These are phyloP conservation scores for Timema cristinae DNA, from an alignment of 2,888 invertebrate species.

Conservation along the genomic window DNA sequence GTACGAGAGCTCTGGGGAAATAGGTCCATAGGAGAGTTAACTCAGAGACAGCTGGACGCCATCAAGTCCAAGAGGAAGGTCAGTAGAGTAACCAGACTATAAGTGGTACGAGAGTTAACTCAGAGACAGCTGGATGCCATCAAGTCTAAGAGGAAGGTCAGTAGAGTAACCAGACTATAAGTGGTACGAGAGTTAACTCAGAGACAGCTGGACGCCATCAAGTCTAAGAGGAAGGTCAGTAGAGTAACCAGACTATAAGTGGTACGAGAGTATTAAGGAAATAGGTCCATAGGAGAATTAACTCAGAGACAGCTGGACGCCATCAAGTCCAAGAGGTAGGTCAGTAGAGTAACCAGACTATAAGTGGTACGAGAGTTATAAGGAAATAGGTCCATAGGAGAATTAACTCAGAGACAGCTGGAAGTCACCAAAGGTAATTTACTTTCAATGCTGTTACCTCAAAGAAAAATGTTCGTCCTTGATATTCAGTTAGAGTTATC, in stretches of 20 bases:
- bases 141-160: conserved; percentile 51
- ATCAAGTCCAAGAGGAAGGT: conserved; percentile 53
- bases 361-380: conserved; percentile 45
- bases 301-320: conserved; percentile 49
- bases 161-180: conserved; percentile 4
- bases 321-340: conserved; percentile 52
- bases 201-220: conserved; percentile 48
- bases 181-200: conserved; percentile 47
- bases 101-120: conserved; percentile 45
- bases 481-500: too few relatives aligned
- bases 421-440: conserved; percentile 43
- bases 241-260: conserved; percentile 32
- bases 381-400: conserved; percentile 52
- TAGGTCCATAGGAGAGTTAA: conserved; percentile 51
- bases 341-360: conserved; percentile 34
- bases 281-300: conserved; percentile 51
- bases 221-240: conserved; percentile 51
- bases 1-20: conserved; percentile 53
- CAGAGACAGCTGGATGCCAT: conserved; percentile 49
- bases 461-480: too few relatives aligned
- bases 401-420: conserved; percentile 48
- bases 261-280: conserved; percentile 52
- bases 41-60: conserved; percentile 48
- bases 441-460: too few relatives aligned
- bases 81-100: conserved; percentile 23